phyloP scores from a whole-genome alignment of 2,888 invertebrate genomes.

The Neria commutata region DNA sequence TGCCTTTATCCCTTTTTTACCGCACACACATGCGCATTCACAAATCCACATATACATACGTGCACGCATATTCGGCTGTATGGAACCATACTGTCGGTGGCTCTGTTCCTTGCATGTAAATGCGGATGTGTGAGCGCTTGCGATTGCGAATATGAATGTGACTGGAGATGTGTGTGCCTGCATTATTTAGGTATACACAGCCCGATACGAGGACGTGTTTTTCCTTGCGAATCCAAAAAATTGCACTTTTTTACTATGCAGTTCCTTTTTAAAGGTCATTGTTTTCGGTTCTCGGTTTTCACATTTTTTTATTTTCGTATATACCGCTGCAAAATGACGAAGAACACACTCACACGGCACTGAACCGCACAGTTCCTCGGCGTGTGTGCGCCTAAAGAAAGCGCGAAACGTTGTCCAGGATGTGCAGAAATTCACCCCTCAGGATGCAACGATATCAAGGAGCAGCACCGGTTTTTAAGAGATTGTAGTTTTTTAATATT shows the following conservation, averaged over 20 bases:
- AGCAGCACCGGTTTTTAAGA: slow-evolving; percentile 5
- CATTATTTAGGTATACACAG: too few relatives aligned
- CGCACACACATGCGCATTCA: slow-evolving; percentile 4
- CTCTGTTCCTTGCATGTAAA: slow-evolving; percentile 3
- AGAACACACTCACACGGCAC: background rate
- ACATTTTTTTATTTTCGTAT: slow-evolving; percentile 28
- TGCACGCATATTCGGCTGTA: background rate
- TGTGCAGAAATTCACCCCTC: slow-evolving; percentile 35
- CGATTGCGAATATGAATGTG: too few relatives aligned
- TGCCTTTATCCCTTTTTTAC: slow-evolving; percentile 26
- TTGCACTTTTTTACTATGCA: slow-evolving; percentile 31
- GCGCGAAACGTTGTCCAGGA: slow-evolving; percentile 6
- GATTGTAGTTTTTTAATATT: slow-evolving; percentile 30
- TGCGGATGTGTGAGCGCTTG: slow-evolving; percentile 4
- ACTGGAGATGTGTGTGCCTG: too few relatives aligned
- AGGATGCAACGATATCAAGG: slow-evolving; percentile 12
- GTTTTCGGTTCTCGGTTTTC: slow-evolving; percentile 23
- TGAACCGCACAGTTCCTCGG: too few relatives aligned
- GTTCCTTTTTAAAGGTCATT: slow-evolving; percentile 28
- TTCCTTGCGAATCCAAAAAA: slow-evolving; percentile 35
- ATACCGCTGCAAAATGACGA: slow-evolving; percentile 24
- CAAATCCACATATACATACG: slow-evolving; percentile 6
- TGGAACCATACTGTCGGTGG: slow-evolving; percentile 2
- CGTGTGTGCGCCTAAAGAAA: background rate
- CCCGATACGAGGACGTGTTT: slow-evolving; percentile 14